Base-by-base conservation (phyloP, 2,797 vertebrate species). In the Streptopelia turtur region DNA sequence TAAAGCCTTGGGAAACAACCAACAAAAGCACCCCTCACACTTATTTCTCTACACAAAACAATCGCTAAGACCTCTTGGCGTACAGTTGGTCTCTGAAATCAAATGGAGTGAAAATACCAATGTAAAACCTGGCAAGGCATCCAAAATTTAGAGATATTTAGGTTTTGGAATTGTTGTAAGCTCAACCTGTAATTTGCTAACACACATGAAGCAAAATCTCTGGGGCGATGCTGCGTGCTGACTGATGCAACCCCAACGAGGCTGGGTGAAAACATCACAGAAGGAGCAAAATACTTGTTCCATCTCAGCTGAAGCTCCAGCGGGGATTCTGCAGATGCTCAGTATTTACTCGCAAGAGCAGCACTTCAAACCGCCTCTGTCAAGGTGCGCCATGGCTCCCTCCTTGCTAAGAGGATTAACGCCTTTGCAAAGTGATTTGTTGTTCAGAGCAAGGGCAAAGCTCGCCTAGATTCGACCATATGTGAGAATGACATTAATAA, bases 181-280 rank as follows among this genome's bases (percentile, higher is more conserved):
- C 45, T 47, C 6, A 3, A 20, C 28, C 60, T 41, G 37, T 25
- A 25, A 43, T 53, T 56, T 52, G 35, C 11, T 45, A 52, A 79
- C 9, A 57, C 13, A 39, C 1, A 0, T 5, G n/a, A 52, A 75
- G 39, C 53, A 75, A 39, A 79, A 59, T 13, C 33, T 57, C 30
- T 3, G 47, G 30, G 31, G 52, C 1, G 5, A 50, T 1, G 1
- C 15, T 27, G 59, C 5, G 4, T 12, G 61, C 45, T 61, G 50
- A 76, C 16, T 15, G 79, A 60, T 0, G 37, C 78, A 74, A 80
- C 11, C 20, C 35, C 2, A 1, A 33, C 21, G 8, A 56, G 30
- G 11, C n/a, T 69, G 65, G 50, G 63, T 13, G 11, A 76, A 66
- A 66, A 80, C 64, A 71, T 37, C 68, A 87, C 37, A 45, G 24